These are phyloP conservation scores for Amyelois transitella DNA, from an alignment of 1,140 invertebrate species.

Conservation along the genomic window DNA sequence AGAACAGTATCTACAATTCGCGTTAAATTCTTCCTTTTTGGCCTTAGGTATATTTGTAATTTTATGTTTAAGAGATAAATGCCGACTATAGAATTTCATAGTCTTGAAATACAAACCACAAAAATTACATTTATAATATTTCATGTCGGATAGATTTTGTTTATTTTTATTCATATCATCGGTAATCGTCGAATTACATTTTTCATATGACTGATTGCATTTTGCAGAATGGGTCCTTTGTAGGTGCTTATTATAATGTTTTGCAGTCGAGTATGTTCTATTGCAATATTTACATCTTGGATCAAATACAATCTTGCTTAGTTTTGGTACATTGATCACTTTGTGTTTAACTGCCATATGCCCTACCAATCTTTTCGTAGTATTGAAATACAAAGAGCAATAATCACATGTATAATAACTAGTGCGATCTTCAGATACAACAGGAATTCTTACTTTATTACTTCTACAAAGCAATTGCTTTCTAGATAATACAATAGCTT, in stretches of 20 bases:
- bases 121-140: not conserved
- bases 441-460: not conserved
- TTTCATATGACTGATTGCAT: not conserved
- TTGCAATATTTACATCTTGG: constrained; percentile 9
- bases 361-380: not conserved
- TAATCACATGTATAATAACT: not conserved
- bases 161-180: not conserved
- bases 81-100: not conserved
- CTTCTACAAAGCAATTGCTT: not conserved
- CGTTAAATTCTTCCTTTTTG: not conserved
- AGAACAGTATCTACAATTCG: not conserved
- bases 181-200: not conserved
- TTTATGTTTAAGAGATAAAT: not conserved
- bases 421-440: not conserved
- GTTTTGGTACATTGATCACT: not conserved
- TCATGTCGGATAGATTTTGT: too few relatives aligned
- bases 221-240: not conserved
- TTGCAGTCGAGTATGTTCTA: not conserved
- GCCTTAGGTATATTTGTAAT: not conserved
- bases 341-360: not conserved
- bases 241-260: not conserved
- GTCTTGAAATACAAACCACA: not conserved
- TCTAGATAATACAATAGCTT: not conserved
- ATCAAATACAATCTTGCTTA: constrained; percentile 21
- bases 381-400: not conserved